Base-by-base conservation (phyloP, 2,797 vertebrate genomes). In the Adelosebastes latens region DNA sequence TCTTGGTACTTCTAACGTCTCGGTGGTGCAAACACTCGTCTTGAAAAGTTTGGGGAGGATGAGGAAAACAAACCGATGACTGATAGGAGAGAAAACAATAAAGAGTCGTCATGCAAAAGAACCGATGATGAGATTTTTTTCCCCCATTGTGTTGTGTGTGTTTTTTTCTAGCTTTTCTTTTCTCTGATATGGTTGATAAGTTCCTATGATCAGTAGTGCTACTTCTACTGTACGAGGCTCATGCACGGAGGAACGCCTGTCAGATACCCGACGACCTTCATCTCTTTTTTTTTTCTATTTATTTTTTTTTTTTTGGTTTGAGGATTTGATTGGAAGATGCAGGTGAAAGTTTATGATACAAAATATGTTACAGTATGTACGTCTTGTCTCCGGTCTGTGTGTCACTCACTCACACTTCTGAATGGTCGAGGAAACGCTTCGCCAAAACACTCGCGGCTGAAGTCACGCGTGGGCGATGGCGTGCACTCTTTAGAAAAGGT, bases 281-380 rank as follows among this genome's bases (percentile, higher is more conserved):
- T 27, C 80, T 59, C 53, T 52, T 31, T 81, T 77, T 71, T 84
- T 62, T 56, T 14, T 18, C 34, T 36, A 36, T 36, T 36, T 36
- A 2, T 72, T 49, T 64, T 55, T 46, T 36, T 53, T 46, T 29
- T 83, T 85, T 32, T 22, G 5, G 32, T 36, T 87, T 68, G 86
- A 86, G 81, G 82, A 65, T 65, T 66, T 46, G 87, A 61, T 87
- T 93, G 89, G 90, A 95, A 90, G 94, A 95, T 96, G 95, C 95
- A 93, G 91, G 93, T 95, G 95, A 93, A 89, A 59, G 92, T 91
- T 93, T 96, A 96, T 95, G 94, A 94, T 95, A 96, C 94, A 96
- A 96, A 95, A 94, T 94, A 95, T 95, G 91, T 95, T 95, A 96
- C 94, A 96, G 84, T 92, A 84, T 90, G 91, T 91, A 89, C 87